A percentile compares a stretch with the other conserved stretches of the same genome.
phyloP scores from a whole-genome alignment of 2,797 vertebrate species.

The Allobates femoralis region DNA sequence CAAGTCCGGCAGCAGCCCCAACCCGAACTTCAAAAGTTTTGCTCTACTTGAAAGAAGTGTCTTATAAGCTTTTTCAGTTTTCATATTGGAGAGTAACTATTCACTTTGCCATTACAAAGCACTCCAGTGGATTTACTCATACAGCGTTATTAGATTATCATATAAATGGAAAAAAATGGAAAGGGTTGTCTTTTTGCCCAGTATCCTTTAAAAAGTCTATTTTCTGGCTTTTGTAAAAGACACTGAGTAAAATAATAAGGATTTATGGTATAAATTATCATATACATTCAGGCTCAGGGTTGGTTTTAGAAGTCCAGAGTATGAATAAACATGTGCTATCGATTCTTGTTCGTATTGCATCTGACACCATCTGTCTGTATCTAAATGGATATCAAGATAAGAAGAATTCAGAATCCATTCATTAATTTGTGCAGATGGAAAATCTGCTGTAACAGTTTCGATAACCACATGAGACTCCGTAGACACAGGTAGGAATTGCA shows the following conservation, averaged over 20 bases:
- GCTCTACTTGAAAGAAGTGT: too few species aligned
- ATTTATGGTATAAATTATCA: neutral
- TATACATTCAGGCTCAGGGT: neutral
- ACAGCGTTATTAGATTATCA: neutral
- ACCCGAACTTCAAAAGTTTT: too few species aligned
- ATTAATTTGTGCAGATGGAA: slow-evolving; percentile 54
- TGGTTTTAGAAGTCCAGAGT: neutral
- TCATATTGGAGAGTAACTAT: neutral
- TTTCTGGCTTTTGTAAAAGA: neutral
- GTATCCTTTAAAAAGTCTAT: neutral
- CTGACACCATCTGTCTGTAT: slow-evolving; percentile 49
- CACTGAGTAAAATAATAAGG: neutral
- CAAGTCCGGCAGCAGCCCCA: too few species aligned
- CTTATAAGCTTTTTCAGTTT: neutral
- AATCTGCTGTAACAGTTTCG: slow-evolving; percentile 26
- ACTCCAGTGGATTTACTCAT: neutral
- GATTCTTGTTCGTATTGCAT: neutral
- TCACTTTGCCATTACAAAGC: neutral
- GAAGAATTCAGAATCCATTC: slow-evolving; percentile 41
- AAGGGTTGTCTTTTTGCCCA: neutral
- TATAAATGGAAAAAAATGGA: neutral
- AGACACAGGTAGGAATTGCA: slow-evolving; percentile 28
- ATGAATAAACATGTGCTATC: slow-evolving; percentile 24
- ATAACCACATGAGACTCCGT: slow-evolving; percentile 31
- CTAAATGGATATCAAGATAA: slow-evolving; percentile 46